phyloP scores from a whole-genome alignment of 2,888 invertebrate genomes.

The Scrobipalpa costella region DNA sequence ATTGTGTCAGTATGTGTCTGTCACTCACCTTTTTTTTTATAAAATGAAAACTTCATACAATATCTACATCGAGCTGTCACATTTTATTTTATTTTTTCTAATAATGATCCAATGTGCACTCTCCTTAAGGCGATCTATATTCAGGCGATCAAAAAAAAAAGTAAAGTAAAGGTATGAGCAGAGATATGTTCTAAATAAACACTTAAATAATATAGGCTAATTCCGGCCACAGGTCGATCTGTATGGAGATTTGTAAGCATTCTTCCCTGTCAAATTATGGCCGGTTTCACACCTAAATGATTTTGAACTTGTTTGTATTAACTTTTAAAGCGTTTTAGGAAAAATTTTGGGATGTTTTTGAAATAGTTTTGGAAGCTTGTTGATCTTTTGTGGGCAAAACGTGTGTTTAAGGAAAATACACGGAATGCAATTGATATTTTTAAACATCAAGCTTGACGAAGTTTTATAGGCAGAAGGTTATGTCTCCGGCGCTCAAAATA shows the following conservation, averaged over 20 bases:
- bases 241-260: slow-evolving; percentile 42
- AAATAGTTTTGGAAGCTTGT: not conserved
- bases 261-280: slow-evolving; percentile 40
- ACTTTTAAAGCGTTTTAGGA: not conserved
- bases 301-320: slow-evolving; percentile 24
- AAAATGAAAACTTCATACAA: no score
- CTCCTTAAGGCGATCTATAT: slow-evolving; percentile 4
- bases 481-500: no score
- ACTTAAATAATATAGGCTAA: slow-evolving; percentile 53
- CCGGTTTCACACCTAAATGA: slow-evolving; percentile 35
- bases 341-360: not conserved
- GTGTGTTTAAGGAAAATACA: not conserved
- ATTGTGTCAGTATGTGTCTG: no score
- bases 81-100: no score
- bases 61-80: no score
- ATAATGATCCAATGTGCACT: no score
- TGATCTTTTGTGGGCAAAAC: slow-evolving; percentile 7
- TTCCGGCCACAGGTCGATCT: slow-evolving; percentile 59
- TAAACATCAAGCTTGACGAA: no score
- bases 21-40: no score
- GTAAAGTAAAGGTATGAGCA: not conserved
- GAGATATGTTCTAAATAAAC: slow-evolving; percentile 47
- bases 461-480: no score
- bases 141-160: slow-evolving; percentile 7
- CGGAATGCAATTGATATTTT: no score